A percentile compares a stretch with the other conserved stretches of the same genome.
These are phyloP conservation scores for Hesperophylax magnus DNA, from an alignment of 1,140 invertebrate genomes.

Conservation along the genomic window DNA sequence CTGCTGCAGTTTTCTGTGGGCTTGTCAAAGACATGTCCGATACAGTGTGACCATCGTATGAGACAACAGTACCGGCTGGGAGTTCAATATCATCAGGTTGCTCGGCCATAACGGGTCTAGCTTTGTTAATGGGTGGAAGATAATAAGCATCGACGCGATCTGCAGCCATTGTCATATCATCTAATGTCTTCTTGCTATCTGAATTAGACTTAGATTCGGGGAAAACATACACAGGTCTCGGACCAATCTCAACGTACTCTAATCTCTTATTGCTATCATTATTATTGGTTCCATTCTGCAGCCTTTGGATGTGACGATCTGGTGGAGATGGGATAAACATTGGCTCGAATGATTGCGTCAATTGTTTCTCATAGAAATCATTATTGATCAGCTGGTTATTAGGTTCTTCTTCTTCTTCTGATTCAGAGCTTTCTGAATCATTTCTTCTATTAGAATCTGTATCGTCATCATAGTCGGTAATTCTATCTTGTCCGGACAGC, in stretches of 20 bases:
- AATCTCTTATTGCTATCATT: slow-evolving; percentile 18
- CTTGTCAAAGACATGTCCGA: slow-evolving; percentile 75
- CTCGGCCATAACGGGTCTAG: slow-evolving; percentile 60
- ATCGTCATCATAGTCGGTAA: slow-evolving; percentile 67
- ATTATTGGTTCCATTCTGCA: slow-evolving; percentile 56
- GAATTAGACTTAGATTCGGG: slow-evolving; percentile 61
- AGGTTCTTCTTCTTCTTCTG: slow-evolving; percentile 68
- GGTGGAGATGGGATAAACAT: slow-evolving; percentile 82
- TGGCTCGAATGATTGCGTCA: slow-evolving; percentile 77
- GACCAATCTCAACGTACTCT: slow-evolving; percentile 67
- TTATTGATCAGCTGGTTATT: slow-evolving; percentile 58
- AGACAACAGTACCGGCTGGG: slow-evolving; percentile 72
- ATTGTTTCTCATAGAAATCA: slow-evolving; percentile 62
- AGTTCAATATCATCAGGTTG: slow-evolving; percentile 65
- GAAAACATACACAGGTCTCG: slow-evolving; percentile 67
- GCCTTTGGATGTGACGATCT: slow-evolving; percentile 68
- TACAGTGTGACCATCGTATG: slow-evolving; percentile 81
- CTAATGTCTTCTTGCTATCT: slow-evolving; percentile 64
- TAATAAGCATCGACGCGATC: slow-evolving; percentile 79
- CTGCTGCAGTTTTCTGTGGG: slow-evolving; percentile 66
- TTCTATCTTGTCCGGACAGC: slow-evolving; percentile 70
- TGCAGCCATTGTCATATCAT: slow-evolving; percentile 77
- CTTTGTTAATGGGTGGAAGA: slow-evolving; percentile 73
- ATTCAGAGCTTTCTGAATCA: slow-evolving; percentile 68
- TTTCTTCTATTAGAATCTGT: slow-evolving; percentile 68